Evolutionary conservation across 2,113 vertebrate species (phyloP).

Genomic region (Aphyosemion australe): DNA sequence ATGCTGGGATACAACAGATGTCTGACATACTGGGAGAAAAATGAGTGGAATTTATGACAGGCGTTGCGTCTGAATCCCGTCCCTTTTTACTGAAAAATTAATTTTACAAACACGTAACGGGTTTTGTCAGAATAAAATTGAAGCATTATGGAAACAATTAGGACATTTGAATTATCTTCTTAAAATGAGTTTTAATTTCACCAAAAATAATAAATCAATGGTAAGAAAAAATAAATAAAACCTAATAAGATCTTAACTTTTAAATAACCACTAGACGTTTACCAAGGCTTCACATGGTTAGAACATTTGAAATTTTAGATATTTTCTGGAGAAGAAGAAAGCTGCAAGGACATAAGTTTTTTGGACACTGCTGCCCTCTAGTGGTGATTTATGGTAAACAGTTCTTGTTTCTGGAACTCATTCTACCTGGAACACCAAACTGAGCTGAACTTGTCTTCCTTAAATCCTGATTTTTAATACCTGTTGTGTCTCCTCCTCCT

Average conservation of each 20-base stretch:
- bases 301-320: too few species aligned
- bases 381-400: conserved; percentile 26
- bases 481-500: conserved; percentile 56
- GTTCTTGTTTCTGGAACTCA: too few species aligned
- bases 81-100: background rate
- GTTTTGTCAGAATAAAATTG: too few species aligned
- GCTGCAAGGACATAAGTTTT: background rate
- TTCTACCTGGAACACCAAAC: background rate
- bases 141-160: too few species aligned
- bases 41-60: conserved; percentile 46
- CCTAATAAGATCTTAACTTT: too few species aligned
- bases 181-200: background rate
- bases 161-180: too few species aligned
- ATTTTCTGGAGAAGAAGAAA: too few species aligned
- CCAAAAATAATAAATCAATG: background rate
- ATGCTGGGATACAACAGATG: conserved; percentile 48
- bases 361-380: conserved; percentile 44
- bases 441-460: background rate
- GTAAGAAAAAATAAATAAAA: too few species aligned
- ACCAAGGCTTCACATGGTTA: too few species aligned
- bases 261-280: too few species aligned
- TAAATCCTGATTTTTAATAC: conserved; percentile 59
- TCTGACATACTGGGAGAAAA: conserved; percentile 19
- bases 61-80: background rate
- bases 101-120: too few species aligned